A percentile compares a stretch with the other conserved stretches of the same genome.
Evolutionary conservation across 2,113 vertebrate genomes (phyloP).

Genomic region (Heteronetta atricapilla): DNA sequence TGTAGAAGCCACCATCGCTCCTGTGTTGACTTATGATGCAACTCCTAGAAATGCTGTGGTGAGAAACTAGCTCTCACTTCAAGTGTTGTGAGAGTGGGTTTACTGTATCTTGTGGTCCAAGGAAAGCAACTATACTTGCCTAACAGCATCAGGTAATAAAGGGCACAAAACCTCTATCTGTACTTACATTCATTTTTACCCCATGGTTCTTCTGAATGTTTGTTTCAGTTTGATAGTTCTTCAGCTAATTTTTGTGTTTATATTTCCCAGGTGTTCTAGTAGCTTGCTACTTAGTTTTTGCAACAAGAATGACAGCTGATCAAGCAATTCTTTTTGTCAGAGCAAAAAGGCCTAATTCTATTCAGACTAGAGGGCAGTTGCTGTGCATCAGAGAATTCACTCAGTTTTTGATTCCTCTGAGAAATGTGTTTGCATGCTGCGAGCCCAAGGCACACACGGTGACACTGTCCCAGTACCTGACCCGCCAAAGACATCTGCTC

Average conservation of each 20-base stretch:
- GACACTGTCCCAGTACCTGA: constrained; percentile 91
- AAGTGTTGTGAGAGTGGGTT: not conserved
- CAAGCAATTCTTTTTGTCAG: constrained; percentile 95
- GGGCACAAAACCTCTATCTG: not conserved
- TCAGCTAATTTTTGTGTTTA: not conserved
- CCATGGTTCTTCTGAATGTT: not conserved
- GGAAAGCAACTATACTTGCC: not conserved
- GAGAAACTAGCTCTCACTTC: not conserved
- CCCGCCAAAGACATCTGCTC: constrained; percentile 92
- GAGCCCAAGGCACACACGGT: constrained; percentile 86
- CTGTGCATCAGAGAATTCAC: constrained; percentile 93
- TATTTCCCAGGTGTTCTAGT: constrained; percentile 87
- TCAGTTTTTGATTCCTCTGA: constrained; percentile 90
- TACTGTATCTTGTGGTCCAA: not conserved
- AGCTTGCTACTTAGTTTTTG: constrained; percentile 96
- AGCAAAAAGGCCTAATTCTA: constrained; percentile 93
- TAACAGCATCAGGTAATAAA: not conserved
- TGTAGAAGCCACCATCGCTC: not conserved
- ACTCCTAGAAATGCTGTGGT: not conserved
- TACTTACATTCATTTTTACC: not conserved
- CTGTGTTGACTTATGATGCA: not conserved
- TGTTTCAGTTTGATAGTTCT: not conserved
- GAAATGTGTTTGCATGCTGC: constrained; percentile 87
- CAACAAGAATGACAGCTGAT: constrained; percentile 93
- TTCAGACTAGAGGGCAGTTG: constrained; percentile 94